phyloP scores from a whole-genome alignment of 2,113 vertebrate genomes.

The Megaleporinus macrocephalus region DNA sequence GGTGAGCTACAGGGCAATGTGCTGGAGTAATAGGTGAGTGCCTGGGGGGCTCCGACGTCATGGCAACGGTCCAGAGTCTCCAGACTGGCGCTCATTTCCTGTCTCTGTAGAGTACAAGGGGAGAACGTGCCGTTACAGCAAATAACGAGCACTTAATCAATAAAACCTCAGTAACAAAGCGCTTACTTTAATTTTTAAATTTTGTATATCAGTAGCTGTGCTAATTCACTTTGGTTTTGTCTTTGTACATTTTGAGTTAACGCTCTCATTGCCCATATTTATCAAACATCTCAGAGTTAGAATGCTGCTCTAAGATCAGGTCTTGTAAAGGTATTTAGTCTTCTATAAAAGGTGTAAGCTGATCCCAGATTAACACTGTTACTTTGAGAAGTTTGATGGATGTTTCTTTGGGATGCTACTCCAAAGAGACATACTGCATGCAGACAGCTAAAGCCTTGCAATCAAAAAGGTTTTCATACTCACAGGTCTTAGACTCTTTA shows the following conservation, averaged over 20 bases:
- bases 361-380: background rate
- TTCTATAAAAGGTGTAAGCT: background rate
- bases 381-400: no score
- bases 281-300: no score
- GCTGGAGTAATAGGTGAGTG: conserved; percentile 82
- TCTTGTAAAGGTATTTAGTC: no score
- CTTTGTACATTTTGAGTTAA: no score
- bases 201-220: no score
- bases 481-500: conserved; percentile 91
- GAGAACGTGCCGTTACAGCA: conserved; percentile 15
- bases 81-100: conserved; percentile 85
- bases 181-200: background rate
- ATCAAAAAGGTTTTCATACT: conserved; percentile 68
- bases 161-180: background rate
- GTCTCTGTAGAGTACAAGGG: conserved; percentile 74
- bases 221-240: no score
- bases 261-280: no score
- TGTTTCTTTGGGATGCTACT: background rate
- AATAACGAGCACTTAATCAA: background rate
- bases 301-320: no score
- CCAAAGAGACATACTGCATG: background rate
- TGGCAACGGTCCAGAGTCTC: conserved; percentile 78
- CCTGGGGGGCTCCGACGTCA: conserved; percentile 78
- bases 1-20: conserved; percentile 84
- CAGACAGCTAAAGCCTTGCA: background rate